Evolutionary conservation across 2,797 vertebrate species (phyloP).

Genomic region (Sebastolobus alascanus): DNA sequence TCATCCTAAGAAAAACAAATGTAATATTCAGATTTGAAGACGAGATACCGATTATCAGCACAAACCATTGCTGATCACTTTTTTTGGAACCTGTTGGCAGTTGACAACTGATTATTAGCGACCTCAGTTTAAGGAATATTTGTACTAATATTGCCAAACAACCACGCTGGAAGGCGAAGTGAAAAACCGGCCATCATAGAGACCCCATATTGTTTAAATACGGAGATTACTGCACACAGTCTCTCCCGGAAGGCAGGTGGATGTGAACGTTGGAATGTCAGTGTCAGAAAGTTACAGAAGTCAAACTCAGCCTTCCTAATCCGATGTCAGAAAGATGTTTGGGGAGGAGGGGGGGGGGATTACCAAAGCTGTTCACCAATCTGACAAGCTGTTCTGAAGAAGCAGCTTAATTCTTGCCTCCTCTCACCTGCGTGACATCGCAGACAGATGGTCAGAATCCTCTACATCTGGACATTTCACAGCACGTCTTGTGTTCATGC

Average conservation of each 20-base stretch:
- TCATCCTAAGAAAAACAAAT: too few relatives aligned
- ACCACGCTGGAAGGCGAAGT: too few relatives aligned
- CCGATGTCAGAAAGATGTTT: neutral
- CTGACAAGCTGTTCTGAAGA: neutral
- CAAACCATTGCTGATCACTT: too few relatives aligned
- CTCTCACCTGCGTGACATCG: neutral
- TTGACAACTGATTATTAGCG: too few relatives aligned
- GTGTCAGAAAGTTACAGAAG: neutral
- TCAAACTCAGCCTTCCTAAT: neutral
- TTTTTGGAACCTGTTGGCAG: too few relatives aligned
- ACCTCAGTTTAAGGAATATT: too few relatives aligned
- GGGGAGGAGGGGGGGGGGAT: too few relatives aligned
- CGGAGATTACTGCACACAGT: neutral
- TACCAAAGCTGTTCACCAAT: neutral
- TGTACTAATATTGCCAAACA: too few relatives aligned
- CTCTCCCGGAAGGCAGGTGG: neutral
- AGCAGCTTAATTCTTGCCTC: neutral
- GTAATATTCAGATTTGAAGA: too few relatives aligned
- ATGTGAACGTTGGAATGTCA: neutral
- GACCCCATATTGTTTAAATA: neutral
- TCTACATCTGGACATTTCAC: conserved; percentile 28
- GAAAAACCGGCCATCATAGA: too few relatives aligned
- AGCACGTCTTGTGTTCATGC: neutral
- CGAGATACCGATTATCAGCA: too few relatives aligned
- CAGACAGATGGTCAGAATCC: conserved; percentile 21